These are phyloP conservation scores for Trachelus troglodyta DNA, from an alignment of 2,888 invertebrate genomes.

Conservation along the genomic window DNA sequence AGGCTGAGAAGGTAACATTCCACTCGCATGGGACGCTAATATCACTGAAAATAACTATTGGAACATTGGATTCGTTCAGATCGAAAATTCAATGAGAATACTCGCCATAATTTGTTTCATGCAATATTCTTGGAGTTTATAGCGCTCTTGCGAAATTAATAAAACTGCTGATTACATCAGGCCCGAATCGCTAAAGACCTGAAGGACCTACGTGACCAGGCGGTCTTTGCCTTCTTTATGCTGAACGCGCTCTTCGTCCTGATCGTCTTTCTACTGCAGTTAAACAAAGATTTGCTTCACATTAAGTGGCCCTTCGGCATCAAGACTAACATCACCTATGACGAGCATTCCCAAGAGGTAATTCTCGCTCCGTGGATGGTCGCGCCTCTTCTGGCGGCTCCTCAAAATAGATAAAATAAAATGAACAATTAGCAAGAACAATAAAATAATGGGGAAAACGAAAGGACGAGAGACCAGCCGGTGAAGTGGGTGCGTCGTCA, in stretches of 20 bases:
- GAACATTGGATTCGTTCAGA: background rate
- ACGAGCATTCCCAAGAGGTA: conserved; percentile 93
- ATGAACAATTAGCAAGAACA: background rate
- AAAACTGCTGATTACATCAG: conserved; percentile 69
- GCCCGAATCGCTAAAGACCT: conserved; percentile 90
- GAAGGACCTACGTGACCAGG: conserved; percentile 94
- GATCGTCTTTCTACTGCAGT: conserved; percentile 97
- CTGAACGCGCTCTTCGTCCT: conserved; percentile 98
- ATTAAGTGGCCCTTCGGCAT: conserved; percentile 97
- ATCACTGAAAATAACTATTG: background rate
- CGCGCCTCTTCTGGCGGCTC: conserved; percentile 11
- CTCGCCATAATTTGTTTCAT: background rate
- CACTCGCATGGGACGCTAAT: background rate
- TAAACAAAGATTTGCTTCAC: conserved; percentile 97
- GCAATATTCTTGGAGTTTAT: background rate
- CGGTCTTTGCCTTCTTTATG: conserved; percentile 98
- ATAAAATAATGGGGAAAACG: background rate
- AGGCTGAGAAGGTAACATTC: conserved; percentile 83
- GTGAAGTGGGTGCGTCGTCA: conserved; percentile 34
- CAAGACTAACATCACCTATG: conserved; percentile 92
- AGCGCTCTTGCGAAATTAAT: background rate
- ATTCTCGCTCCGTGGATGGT: conserved; percentile 67
- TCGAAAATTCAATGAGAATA: background rate
- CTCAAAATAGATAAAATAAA: background rate
- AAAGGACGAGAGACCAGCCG: conserved; percentile 3